Evolutionary conservation across 2,888 invertebrate species (phyloP).

Genomic region (Strigamia maritima): DNA sequence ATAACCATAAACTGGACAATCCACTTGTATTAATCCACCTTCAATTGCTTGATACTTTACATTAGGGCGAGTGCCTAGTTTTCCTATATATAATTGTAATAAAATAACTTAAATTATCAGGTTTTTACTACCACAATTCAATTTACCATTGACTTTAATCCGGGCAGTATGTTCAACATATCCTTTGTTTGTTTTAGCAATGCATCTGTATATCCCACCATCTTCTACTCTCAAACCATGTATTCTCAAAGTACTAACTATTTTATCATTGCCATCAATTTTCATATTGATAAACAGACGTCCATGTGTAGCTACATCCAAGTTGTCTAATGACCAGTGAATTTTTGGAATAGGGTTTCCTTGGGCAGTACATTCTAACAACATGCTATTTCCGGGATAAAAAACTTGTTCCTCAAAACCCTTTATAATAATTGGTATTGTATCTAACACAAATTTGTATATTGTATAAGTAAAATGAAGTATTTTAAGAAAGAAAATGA

Average conservation of each 20-base stretch:
- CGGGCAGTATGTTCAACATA: not conserved
- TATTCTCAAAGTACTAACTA: not conserved
- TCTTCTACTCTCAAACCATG: not conserved
- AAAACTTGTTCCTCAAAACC: conserved; percentile 11
- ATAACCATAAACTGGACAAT: conserved; percentile 91
- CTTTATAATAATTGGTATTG: not conserved
- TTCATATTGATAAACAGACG: not conserved
- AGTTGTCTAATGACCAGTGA: conserved; percentile 30
- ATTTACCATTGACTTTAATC: not conserved
- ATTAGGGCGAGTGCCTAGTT: conserved; percentile 57
- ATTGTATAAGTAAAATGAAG: not conserved
- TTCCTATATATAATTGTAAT: not conserved
- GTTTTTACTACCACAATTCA: not conserved
- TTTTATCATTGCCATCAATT: not conserved
- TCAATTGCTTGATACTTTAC: conserved; percentile 89
- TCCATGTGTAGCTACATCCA: not conserved
- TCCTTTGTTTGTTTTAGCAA: conserved; percentile 13
- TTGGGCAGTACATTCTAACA: not conserved
- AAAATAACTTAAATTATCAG: not conserved
- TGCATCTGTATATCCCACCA: conserved; percentile 16
- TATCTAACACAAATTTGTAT: not conserved
- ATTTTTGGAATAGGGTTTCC: conserved; percentile 13
- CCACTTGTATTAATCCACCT: conserved; percentile 77
- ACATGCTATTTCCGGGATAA: not conserved
- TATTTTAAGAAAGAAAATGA: not conserved